These are phyloP conservation scores for Sebastes ruberrimus DNA, from an alignment of 2,797 vertebrate species.

Conservation along the genomic window DNA sequence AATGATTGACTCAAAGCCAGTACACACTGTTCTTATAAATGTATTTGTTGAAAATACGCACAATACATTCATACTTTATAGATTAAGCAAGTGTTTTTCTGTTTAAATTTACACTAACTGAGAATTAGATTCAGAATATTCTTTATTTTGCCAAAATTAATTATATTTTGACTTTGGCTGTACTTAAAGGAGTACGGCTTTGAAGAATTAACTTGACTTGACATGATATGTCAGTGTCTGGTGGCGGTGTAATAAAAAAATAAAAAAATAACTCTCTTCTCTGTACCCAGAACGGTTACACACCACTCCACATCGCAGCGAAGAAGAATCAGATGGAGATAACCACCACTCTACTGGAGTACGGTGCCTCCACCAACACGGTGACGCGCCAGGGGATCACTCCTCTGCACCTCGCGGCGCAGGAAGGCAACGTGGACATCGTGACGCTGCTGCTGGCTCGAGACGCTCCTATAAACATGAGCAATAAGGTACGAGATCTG, in stretches of 20 bases:
- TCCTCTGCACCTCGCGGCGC: slow-evolving; percentile 93
- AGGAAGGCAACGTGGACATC: slow-evolving; percentile 96
- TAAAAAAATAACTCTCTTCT: not conserved
- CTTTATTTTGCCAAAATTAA: not conserved
- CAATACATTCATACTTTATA: not conserved
- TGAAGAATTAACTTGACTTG: no score
- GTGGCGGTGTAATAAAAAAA: not conserved
- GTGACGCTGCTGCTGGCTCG: slow-evolving; percentile 93
- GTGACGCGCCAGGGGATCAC: slow-evolving; percentile 96
- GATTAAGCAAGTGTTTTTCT: not conserved
- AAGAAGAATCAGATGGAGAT: slow-evolving; percentile 99
- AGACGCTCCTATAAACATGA: slow-evolving; percentile 89
- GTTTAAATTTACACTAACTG: not conserved
- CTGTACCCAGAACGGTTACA: slow-evolving; percentile 91
- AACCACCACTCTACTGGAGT: slow-evolving; percentile 94
- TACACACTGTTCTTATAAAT: not conserved
- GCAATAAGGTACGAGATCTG: slow-evolving; percentile 87
- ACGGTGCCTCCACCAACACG: slow-evolving; percentile 91
- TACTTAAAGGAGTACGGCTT: not conserved
- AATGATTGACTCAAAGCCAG: rapidly evolving
- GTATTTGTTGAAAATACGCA: not conserved
- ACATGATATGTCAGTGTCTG: no score
- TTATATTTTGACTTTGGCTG: not conserved
- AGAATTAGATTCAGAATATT: not conserved
- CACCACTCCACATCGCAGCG: slow-evolving; percentile 95